Evolutionary conservation across 2,113 vertebrate genomes (phyloP), one percentile per base, ranked within the genome.

Genomic region (Ictalurus punctatus): DNA sequence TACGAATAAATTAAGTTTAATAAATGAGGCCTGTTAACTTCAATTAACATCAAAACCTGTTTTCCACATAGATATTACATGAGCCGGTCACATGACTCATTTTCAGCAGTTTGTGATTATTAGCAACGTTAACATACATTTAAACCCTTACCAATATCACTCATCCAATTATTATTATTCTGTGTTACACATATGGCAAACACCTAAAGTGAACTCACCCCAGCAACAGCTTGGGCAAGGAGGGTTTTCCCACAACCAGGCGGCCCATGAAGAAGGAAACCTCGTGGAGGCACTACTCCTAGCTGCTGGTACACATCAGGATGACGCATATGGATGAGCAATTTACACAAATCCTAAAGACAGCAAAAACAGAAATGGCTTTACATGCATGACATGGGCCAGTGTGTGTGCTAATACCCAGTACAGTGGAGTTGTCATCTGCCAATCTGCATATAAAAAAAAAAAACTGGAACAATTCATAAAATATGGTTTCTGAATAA

Each of bases 161-260:
- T n/a, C 80, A 21, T 59, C 30, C 14, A 54, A 56, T 80, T 54
- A 56, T 27, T n/a, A 56, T 54, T 19, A 34, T 34, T 44, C 12
- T 54, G 8, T 9, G 19, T 74, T 23, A 74, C 6, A 82, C n/a
- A 54, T n/a, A 48, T 23, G 74, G 44, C 52, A 80, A 67, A 48
- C 9, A 25, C 1, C 21, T 56, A 40, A 63, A 83, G 25, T 3
- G 37, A 25, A 91, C 97, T 97, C 90, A 99, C 98, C 95, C 98
- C 98, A 56, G 97, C 97, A 91, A 99, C 96, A 9, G 98, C 98
- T 83, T 99, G 97, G 4, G 98, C 98, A 65, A 99, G 95, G 40
- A 99, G 94, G 0, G 98, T 99, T 93, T 99, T 99, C 40, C 98
- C 98, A 90, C 98, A 99, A 34, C 98, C 98, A 0, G 98, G 98